Conservation (phyloP, 2,113 vertebrate species). For the Aspiorhynchus laticeps region DNA sequence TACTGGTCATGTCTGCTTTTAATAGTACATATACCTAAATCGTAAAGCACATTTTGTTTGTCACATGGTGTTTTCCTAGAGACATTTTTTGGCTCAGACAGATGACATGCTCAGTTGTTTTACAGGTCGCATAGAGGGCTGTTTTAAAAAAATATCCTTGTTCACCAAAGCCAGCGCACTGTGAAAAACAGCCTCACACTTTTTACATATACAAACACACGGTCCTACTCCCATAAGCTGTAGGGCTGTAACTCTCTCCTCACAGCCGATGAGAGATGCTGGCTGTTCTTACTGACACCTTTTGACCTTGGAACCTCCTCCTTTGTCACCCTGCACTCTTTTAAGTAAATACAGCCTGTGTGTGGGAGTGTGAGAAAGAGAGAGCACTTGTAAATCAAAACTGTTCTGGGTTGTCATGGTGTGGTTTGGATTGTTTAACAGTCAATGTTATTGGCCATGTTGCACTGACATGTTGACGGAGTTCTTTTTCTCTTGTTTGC, state of each 20-base stretch:
- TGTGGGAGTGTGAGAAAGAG: slow-evolving; percentile 31
- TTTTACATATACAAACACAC: slow-evolving; percentile 17
- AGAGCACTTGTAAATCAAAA: slow-evolving; percentile 4
- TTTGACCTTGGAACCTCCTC: slow-evolving; percentile 37
- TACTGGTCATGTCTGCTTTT: background rate
- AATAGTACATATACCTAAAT: background rate
- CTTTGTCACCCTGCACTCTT: background rate
- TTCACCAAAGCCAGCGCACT: slow-evolving; percentile 4
- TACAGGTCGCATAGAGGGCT: background rate
- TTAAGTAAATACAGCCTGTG: slow-evolving; percentile 24
- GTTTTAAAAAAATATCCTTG: background rate
- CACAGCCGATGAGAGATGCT: background rate
- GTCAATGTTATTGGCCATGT: background rate
- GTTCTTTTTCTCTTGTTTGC: background rate
- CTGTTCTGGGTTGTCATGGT: slow-evolving; percentile 27
- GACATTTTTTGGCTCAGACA: background rate
- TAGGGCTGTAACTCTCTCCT: slow-evolving; percentile 9
- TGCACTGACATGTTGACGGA: slow-evolving; percentile 26
- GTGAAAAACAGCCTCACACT: background rate
- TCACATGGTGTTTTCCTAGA: background rate
- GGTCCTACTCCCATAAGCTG: background rate
- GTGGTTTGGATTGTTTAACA: slow-evolving; percentile 11
- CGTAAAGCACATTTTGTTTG: background rate
- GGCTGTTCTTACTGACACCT: slow-evolving; percentile 3
- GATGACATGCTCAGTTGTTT: background rate